Percentiles rank a stretch among this genome's conserved stretches.
phyloP scores from a whole-genome alignment of 2,113 vertebrate genomes.

The Donacobius atricapilla region DNA sequence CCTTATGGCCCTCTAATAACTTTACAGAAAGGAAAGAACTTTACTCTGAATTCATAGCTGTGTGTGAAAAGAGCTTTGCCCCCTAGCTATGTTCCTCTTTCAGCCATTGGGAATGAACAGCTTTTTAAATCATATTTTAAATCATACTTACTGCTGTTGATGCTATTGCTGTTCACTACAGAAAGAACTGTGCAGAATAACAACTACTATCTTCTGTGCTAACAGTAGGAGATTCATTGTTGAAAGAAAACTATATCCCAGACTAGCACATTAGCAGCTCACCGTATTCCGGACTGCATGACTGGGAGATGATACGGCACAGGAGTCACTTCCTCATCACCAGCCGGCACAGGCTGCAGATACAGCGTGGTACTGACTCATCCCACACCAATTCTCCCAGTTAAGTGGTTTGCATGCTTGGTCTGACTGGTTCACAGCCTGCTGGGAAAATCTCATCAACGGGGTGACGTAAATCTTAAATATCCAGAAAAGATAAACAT shows the following conservation, averaged over 20 bases:
- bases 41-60: background rate
- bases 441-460: background rate
- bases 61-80: background rate
- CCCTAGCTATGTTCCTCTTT: background rate
- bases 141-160: background rate
- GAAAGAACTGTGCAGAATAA: background rate
- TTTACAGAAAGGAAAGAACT: background rate
- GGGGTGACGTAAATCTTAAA: slow-evolving; percentile 51
- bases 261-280: background rate
- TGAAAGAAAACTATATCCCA: background rate
- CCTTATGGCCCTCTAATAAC: background rate
- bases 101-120: background rate
- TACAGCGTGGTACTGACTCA: background rate
- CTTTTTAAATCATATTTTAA: background rate
- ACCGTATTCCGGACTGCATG: background rate
- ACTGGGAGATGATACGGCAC: background rate
- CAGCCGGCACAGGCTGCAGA: accelerated
- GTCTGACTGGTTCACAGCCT: background rate
- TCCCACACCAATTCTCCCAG: background rate
- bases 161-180: background rate
- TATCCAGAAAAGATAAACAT: slow-evolving; percentile 53
- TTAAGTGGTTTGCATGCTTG: background rate
- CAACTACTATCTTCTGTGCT: background rate
- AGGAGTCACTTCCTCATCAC: background rate
- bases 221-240: background rate